Evolutionary conservation across 2,797 vertebrate genomes (phyloP), one percentile per base, ranked within the genome.

Genomic region (Mormyrus hasselquistii): DNA sequence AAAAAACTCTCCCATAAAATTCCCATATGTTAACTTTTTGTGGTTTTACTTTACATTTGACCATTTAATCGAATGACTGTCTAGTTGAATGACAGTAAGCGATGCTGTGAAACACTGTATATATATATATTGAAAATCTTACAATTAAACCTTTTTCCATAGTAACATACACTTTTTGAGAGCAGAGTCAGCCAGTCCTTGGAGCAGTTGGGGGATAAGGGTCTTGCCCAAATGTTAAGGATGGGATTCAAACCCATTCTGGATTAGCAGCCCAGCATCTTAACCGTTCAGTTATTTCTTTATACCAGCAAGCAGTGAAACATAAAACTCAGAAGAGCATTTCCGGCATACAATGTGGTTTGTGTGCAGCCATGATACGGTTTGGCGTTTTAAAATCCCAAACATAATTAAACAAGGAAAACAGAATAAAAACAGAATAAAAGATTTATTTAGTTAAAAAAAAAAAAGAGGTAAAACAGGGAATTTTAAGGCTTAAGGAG

Each of bases 381-480:
- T 5, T 16, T 4, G 29, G 16, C 41, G n/a, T 82, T n/a, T 19
- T 47, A 5, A 44, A 44, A 82, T 47, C 41, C 41, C 16, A 44
- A 44, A 87, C 29, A 86, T 19, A 22, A 52, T 16, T 16, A 87
- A 88, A 34, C 52, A 82, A 41, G 19, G 76, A 34, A 55, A 41
- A 76, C 22, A 53, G 12, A 88, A 52, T 82, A 87, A 79, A 87
- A 87, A 29, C 34, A 38, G 55, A 83, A 34, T 34, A 88, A 89
- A 82, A 50, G 19, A 62, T 84, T 88, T 82, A 79, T 88, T 65
- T 83, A 9, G 25, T 53, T 57, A 38, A 88, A 82, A 79, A 38
- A 88, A 82, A 79, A 52, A 76, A 34, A 49, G n/a, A 52, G 50
- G 49, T 22, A 16, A 16, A 86, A 87, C 29, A 44, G 44, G 50